Evolutionary conservation across 2,888 invertebrate genomes (phyloP).

Genomic region (Cantharis nigra): DNA sequence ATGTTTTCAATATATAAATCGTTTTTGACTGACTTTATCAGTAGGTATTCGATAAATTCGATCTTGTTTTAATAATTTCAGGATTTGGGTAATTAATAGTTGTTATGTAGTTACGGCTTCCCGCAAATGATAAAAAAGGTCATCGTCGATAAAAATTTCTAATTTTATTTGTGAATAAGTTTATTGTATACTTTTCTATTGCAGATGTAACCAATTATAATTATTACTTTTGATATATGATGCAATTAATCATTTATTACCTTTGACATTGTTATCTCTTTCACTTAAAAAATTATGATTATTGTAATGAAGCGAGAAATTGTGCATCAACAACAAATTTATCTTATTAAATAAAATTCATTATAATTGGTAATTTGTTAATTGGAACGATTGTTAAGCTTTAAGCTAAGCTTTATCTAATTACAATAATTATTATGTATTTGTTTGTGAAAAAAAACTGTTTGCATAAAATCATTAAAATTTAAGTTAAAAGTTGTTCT

Average conservation of each 20-base stretch:
- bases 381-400: neutral
- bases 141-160: conserved; percentile 13
- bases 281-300: neutral
- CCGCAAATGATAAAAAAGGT: conserved; percentile 10
- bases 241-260: neutral
- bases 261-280: neutral
- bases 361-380: neutral
- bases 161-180: conserved; percentile 25
- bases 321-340: conserved; percentile 7
- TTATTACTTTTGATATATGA: conserved; percentile 9
- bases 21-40: neutral
- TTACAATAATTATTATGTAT: neutral
- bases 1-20: conserved; percentile 8
- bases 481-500: neutral
- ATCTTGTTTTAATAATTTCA: neutral
- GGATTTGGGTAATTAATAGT: neutral
- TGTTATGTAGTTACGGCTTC: neutral
- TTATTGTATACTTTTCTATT: conserved; percentile 16
- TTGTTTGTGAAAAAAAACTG: neutral
- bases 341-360: neutral
- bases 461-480: neutral
- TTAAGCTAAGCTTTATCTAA: neutral
- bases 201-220: conserved; percentile 19
- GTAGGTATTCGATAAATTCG: neutral
- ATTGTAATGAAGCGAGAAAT: conserved; percentile 10